Evolutionary conservation across 1,140 invertebrate genomes (phyloP), one percentile per base, ranked within the genome.

Genomic region (Cardiocondyla obscurior): DNA sequence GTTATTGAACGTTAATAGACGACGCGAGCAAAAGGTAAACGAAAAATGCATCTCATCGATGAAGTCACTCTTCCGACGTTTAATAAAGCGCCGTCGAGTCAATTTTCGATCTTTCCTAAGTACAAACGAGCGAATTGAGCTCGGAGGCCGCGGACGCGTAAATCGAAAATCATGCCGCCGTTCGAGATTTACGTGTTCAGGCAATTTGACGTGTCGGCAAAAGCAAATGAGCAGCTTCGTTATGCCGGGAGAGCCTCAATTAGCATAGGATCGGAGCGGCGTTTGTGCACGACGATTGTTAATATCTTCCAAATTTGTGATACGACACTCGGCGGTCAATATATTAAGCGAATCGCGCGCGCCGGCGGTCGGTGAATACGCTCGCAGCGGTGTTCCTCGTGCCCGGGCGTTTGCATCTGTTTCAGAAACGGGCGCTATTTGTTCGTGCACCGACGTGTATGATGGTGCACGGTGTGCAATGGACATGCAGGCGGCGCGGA

Each of bases 391-490:
- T 19, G 53, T 67, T 67, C n/a, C n/a, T n/a, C 46, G 33, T 53
- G 74, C 19, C 49, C 30, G 74, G 55, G 46, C 74, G 62, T 67
- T 79, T 53, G 74, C 74, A 79, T 79, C 74, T 69, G 74, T 79
- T 79, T 79, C 74, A 79, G 74, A 79, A 51, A 79, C 64, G 46
- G 49, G 16, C 39, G 74, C 74, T 79, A 79, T 79, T 69, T 69
- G 74, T 79, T 79, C 74, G 25, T 39, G 74, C 62, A 79, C 46
- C 74, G 74, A 79, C 74, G 74, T 67, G 62, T 79, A 55, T 79
- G 74, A 79, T 69, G 65, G 74, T 30, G 62, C 46, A 49, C 28
- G 33, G 62, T 53, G 62, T 79, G 74, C 74, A 79, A 79, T 69
- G 74, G 74, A 79, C 74, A 79, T 69, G 74, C 74, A 69, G 33